A percentile compares a stretch with the other conserved stretches of the same genome.
Conservation (phyloP, 2,888 invertebrate species). For the Pseudeuparius sepicola region DNA sequence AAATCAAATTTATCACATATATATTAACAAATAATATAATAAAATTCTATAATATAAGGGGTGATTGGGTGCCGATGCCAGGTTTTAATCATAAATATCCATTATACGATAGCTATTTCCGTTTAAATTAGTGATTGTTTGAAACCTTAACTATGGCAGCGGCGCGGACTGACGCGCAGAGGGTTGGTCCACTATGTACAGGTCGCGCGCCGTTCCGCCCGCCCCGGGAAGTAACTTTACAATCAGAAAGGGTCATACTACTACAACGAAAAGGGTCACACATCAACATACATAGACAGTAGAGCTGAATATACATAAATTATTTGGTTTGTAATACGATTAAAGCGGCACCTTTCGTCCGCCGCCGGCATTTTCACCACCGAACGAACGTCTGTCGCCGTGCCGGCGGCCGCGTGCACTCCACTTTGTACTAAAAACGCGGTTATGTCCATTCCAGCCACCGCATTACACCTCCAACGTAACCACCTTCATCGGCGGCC, state of each 20-base stretch:
- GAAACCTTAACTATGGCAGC: conserved; percentile 39
- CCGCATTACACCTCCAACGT: conserved; percentile 36
- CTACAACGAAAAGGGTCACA: conserved; percentile 33
- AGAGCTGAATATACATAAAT: conserved; percentile 36
- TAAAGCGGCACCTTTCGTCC: conserved; percentile 41
- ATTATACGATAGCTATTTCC: conserved; percentile 29
- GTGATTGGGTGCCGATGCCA: conserved; percentile 39
- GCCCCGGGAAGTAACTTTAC: conserved; percentile 37
- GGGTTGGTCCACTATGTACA: conserved; percentile 41
- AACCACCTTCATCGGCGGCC: conserved; percentile 45
- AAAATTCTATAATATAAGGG: conserved; percentile 39
- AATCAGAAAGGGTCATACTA: conserved; percentile 27
- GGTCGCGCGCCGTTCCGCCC: conserved; percentile 30
- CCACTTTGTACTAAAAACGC: conserved; percentile 37
- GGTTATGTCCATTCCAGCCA: too few relatives aligned
- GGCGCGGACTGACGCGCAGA: conserved; percentile 20
- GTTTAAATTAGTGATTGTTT: conserved; percentile 45
- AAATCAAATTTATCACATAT: conserved; percentile 43
- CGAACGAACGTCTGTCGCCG: conserved; percentile 12
- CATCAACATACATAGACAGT: conserved; percentile 31
- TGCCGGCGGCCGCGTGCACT: conserved; percentile 29
- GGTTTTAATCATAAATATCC: conserved; percentile 34
- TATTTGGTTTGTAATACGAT: conserved; percentile 43
- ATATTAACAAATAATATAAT: conserved; percentile 34
- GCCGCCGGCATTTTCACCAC: neutral